A percentile compares a stretch with the other conserved stretches of the same genome.
Evolutionary conservation across 2,797 vertebrate species (phyloP).

Genomic region (Linurgus olivaceus): DNA sequence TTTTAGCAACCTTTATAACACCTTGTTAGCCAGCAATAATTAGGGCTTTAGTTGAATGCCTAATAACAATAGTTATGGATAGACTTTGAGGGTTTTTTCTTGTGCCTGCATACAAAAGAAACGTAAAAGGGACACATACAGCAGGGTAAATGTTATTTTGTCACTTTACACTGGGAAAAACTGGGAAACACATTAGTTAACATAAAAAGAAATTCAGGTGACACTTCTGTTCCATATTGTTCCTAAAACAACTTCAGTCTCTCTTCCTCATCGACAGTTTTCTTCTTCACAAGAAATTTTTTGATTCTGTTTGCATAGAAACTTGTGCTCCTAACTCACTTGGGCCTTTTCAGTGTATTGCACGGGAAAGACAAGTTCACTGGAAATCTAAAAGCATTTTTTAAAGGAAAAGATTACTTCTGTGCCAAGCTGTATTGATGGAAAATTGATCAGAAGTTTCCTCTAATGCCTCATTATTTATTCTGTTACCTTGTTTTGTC

Average conservation of each 20-base stretch:
- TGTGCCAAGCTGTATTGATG: not conserved
- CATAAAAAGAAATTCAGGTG: not conserved
- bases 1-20: not conserved
- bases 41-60: not conserved
- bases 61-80: not conserved
- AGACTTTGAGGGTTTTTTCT: not conserved
- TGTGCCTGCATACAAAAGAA: not conserved
- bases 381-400: not conserved
- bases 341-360: not conserved
- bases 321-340: not conserved
- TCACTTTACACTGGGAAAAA: not conserved
- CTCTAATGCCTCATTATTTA: not conserved
- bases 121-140: not conserved
- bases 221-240: not conserved
- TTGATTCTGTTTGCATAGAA: not conserved
- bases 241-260: not conserved
- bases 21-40: not conserved
- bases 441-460: not conserved
- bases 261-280: accelerated
- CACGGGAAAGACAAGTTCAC: not conserved
- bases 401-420: not conserved
- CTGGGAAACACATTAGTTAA: not conserved
- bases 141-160: not conserved
- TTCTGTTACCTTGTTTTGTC: not conserved
- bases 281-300: not conserved